Conservation (phyloP, 2,888 invertebrate genomes). For the Phragmatobia fuliginosa region DNA sequence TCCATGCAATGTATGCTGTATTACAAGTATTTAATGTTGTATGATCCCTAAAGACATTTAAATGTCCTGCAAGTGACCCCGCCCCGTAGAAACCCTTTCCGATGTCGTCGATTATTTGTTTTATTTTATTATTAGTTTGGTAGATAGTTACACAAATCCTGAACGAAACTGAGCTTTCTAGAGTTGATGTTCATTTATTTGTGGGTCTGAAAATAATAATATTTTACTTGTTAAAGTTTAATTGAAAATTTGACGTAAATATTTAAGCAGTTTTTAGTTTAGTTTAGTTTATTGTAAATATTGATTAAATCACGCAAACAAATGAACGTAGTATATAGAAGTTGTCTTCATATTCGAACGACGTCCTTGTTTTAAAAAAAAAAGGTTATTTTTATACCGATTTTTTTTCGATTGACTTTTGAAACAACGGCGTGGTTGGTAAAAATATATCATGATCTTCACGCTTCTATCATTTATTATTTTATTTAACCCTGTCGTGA, state of each 20-base stretch:
- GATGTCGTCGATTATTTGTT: conserved; percentile 48
- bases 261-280: too few species aligned
- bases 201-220: conserved; percentile 58
- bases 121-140: conserved; percentile 62
- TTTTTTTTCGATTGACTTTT: conserved; percentile 26
- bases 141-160: conserved; percentile 78
- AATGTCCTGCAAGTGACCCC: conserved; percentile 58
- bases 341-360: conserved; percentile 58
- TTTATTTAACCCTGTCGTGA: conserved; percentile 83
- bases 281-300: too few species aligned
- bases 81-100: conserved; percentile 41
- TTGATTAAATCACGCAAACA: conserved; percentile 64
- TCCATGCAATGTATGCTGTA: conserved; percentile 56
- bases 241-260: conserved; percentile 4
- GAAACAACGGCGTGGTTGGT: conserved; percentile 68
- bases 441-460: conserved; percentile 66
- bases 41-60: conserved; percentile 50
- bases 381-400: neutral
- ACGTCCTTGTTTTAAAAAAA: conserved; percentile 67
- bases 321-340: conserved; percentile 74
- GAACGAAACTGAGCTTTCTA: conserved; percentile 83
- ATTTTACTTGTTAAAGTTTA: conserved; percentile 8
- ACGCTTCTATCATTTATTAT: conserved; percentile 79
- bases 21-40: conserved; percentile 46
- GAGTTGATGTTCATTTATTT: conserved; percentile 75